Percentiles rank a stretch among this genome's conserved stretches.
Conservation (phyloP, 1,140 invertebrate species). For the Platyura marginata region DNA sequence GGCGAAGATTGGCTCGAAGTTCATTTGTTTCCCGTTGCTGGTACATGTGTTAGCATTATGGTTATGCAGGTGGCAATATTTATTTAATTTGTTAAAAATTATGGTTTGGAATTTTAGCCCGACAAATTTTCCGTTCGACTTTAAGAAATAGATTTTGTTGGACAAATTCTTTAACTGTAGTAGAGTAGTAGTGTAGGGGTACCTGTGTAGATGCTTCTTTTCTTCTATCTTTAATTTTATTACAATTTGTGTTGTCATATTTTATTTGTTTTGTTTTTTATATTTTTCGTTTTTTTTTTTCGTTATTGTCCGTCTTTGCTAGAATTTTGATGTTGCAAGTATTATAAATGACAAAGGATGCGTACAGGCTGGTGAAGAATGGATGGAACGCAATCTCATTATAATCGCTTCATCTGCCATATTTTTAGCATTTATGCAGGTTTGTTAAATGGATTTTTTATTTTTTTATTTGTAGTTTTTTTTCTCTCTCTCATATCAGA, state of each 20-base stretch:
- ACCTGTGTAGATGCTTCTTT: too few species aligned
- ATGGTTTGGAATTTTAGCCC: too few species aligned
- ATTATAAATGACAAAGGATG: constrained; percentile 90
- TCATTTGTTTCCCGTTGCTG: constrained; percentile 75
- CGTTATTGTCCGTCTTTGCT: constrained; percentile 29
- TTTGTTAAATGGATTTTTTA: constrained; percentile 28
- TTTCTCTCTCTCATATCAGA: background rate
- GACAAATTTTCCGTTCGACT: too few species aligned
- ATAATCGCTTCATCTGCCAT: constrained; percentile 73
- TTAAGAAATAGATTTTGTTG: too few species aligned
- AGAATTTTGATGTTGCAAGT: constrained; percentile 53
- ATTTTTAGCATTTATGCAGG: constrained; percentile 77
- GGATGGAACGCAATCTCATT: constrained; percentile 86
- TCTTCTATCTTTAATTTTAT: too few species aligned
- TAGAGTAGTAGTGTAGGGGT: too few species aligned
- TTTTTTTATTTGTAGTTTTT: too few species aligned
- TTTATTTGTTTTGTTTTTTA: constrained; percentile 3
- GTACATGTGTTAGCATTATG: constrained; percentile 59
- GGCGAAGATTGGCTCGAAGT: constrained; percentile 88
- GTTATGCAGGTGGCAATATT: constrained; percentile 64
- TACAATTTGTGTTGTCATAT: too few species aligned
- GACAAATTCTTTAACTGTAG: too few species aligned
- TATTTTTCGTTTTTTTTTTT: constrained; percentile 15
- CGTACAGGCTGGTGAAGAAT: constrained; percentile 79
- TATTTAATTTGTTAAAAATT: background rate